These are phyloP conservation scores for Scaptomyza parva DNA, from an alignment of 2,888 invertebrate genomes.

Conservation along the genomic window DNA sequence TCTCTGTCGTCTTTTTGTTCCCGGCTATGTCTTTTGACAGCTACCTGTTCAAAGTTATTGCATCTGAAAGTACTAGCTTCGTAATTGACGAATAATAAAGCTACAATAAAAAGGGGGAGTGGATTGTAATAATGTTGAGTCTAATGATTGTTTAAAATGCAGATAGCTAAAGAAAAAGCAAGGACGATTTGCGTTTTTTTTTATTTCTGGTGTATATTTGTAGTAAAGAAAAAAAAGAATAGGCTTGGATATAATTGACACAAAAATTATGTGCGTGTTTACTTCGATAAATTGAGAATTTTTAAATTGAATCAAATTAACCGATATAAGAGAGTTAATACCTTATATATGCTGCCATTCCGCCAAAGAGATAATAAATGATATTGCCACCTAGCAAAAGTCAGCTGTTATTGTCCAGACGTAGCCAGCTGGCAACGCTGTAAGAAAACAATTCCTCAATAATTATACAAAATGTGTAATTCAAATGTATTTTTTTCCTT, in stretches of 20 bases:
- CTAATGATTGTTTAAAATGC: neutral
- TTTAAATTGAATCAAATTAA: neutral
- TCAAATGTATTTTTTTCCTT: constrained; percentile 13
- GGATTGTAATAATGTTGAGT: constrained; percentile 12
- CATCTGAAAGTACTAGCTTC: constrained; percentile 18
- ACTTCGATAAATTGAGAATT: neutral
- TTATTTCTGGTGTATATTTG: too few relatives aligned
- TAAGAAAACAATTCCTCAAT: neutral
- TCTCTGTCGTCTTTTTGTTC: constrained; percentile 4
- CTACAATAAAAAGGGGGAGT: constrained; percentile 29
- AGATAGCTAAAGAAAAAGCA: neutral
- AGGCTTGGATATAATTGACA: neutral
- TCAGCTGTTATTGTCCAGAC: constrained; percentile 9
- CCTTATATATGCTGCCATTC: neutral
- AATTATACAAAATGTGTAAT: constrained; percentile 10
- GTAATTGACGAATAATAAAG: neutral
- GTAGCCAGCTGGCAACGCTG: constrained; percentile 33
- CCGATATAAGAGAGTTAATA: neutral
- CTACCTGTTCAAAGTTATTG: constrained; percentile 5
- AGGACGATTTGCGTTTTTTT: neutral
- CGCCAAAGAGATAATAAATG: neutral
- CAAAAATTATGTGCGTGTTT: neutral
- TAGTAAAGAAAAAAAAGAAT: neutral
- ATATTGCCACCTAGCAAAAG: constrained; percentile 19
- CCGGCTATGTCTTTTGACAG: constrained; percentile 7